Percentiles rank a stretch among this genome's conserved stretches.
Conservation (phyloP, 1,140 invertebrate genomes). For the Penaeus indicus region DNA sequence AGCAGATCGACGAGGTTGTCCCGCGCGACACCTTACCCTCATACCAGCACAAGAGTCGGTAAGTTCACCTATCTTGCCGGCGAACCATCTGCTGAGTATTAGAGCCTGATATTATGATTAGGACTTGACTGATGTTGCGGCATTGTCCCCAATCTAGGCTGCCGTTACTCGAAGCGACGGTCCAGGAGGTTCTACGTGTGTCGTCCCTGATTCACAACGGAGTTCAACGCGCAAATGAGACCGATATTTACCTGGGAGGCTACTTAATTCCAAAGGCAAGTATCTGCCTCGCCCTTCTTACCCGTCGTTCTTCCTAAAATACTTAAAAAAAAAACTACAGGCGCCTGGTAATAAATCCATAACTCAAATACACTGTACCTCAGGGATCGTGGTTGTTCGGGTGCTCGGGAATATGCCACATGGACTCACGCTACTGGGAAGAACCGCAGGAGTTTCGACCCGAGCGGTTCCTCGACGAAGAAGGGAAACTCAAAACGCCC, state of each 20-base stretch:
- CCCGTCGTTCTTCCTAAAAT: neutral
- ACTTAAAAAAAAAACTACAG: neutral
- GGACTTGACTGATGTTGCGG: no score
- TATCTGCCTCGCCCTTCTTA: neutral
- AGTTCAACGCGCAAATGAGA: neutral
- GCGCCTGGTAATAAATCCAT: constrained; percentile 67
- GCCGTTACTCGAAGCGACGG: neutral
- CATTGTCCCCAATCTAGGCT: neutral
- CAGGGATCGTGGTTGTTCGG: constrained; percentile 80
- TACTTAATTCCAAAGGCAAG: neutral
- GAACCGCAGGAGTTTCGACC: constrained; percentile 83
- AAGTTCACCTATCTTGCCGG: neutral
- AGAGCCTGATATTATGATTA: neutral
- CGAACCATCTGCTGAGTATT: neutral
- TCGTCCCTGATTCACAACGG: neutral
- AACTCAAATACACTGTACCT: constrained; percentile 73
- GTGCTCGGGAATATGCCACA: constrained; percentile 86
- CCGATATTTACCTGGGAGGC: neutral
- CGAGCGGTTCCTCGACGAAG: constrained; percentile 79
- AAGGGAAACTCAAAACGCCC: constrained; percentile 74
- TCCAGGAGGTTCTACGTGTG: neutral
- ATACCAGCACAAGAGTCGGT: neutral
- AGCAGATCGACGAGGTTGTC: constrained; percentile 77
- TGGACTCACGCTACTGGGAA: constrained; percentile 79
- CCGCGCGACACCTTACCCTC: constrained; percentile 64